Base-by-base conservation (phyloP, 2,797 vertebrate species). In the Corythornis leucogaster region DNA sequence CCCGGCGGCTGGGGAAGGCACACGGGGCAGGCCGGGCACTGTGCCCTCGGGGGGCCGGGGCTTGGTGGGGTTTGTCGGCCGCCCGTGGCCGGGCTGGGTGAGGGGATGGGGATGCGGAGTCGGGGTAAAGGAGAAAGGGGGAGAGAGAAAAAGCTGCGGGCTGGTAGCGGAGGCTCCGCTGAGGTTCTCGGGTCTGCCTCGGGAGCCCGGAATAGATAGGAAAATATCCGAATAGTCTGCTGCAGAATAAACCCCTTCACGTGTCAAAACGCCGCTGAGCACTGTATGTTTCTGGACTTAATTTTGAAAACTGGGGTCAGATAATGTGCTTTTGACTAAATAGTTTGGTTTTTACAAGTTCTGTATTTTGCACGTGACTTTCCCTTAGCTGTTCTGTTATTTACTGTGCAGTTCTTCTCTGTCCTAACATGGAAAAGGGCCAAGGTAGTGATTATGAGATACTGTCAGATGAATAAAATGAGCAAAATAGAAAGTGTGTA, bases 201-300 rank as follows among this genome's bases (percentile, higher is more conserved):
- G 20, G 79, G 22, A 21, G 7, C 26, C 14, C 21, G 17, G 14
- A 43, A 12, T 2, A 6, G 12, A 3, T 3, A 15, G 3, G 6
- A 20, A 74, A 74, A 1, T 1, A 16, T 4, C 18, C 22, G 46
- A 53, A 12, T 5, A 5, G 3, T 8, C 14, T 2, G 25, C 5
- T 57, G 31, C 5, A 5, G 42, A 20, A 0, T 15, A 15, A 54
- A 30, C 28, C n/a, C 6, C 19, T n/a, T 9, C 5, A 18, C 18
- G 59, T 1, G 1, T 45, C 54, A 7, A 2, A 4, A 67, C 5
- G 1, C 53, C 2, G 5, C 68, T 55, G 83, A 35, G 20, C 28
- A 0, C n/a, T 18, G 22, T 1, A 2, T 2, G 0, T 10, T 35
- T 35, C 25, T 43, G 51, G 62, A 20, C 16, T 18, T 1, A 5